phyloP scores from a whole-genome alignment of 2,888 invertebrate species.

The Tetranychus piercei region DNA sequence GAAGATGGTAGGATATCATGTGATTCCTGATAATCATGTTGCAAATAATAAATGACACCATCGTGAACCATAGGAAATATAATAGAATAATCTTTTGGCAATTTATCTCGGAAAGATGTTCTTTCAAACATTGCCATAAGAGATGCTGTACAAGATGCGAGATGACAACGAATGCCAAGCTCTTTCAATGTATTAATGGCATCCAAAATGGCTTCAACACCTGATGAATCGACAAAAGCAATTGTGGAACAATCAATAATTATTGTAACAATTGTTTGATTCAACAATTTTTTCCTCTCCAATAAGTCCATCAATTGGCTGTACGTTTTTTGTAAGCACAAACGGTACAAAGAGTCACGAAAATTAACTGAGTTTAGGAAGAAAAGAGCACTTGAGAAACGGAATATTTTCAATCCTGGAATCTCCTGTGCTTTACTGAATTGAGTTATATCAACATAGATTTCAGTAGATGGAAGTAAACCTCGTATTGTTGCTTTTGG shows the following conservation, averaged over 20 bases:
- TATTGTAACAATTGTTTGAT: not conserved
- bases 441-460: slow-evolving; percentile 51
- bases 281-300: not conserved
- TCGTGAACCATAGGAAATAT: slow-evolving; percentile 15
- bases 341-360: not conserved
- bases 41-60: slow-evolving; percentile 6
- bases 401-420: slow-evolving; percentile 52
- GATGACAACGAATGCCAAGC: not conserved
- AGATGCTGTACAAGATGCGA: slow-evolving; percentile 2
- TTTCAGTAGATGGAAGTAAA: slow-evolving; percentile 50
- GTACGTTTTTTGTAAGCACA: not conserved
- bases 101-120: slow-evolving; percentile 8
- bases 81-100: not conserved
- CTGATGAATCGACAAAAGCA: slow-evolving; percentile 33
- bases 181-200: slow-evolving; percentile 3
- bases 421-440: slow-evolving; percentile 44
- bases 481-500: slow-evolving; percentile 50
- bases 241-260: slow-evolving; percentile 16
- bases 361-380: slow-evolving; percentile 13
- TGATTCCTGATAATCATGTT: not conserved
- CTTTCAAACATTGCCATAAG: slow-evolving; percentile 13
- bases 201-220: slow-evolving; percentile 32
- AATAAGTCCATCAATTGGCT: not conserved
- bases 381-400: slow-evolving; percentile 42
- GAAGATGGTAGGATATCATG: too few species aligned